Evolutionary conservation across 2,113 vertebrate species (phyloP).

Genomic region (Emydocephalus ijimae): DNA sequence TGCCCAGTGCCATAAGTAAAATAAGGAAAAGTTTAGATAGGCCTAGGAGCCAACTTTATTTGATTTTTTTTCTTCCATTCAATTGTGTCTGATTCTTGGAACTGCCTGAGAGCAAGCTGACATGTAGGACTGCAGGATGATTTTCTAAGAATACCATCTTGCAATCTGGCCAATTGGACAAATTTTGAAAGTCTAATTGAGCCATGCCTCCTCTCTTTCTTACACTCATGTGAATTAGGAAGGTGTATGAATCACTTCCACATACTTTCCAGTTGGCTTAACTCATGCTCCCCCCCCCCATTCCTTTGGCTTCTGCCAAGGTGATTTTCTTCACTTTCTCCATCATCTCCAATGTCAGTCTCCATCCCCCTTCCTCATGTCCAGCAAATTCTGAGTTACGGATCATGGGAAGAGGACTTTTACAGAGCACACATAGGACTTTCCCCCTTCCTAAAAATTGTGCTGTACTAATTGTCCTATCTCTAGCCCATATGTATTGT

Average conservation of each 20-base stretch:
- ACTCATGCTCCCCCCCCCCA: neutral
- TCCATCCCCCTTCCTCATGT: neutral
- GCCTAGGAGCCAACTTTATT: neutral
- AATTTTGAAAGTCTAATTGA: neutral
- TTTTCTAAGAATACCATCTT: neutral
- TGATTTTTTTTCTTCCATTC: neutral
- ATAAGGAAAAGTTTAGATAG: neutral
- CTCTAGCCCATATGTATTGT: neutral
- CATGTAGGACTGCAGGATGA: neutral
- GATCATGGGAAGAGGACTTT: neutral
- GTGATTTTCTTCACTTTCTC: neutral
- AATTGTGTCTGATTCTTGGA: neutral
- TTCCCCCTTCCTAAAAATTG: neutral
- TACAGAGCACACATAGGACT: neutral
- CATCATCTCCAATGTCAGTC: neutral
- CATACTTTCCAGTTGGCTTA: neutral
- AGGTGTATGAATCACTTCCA: neutral
- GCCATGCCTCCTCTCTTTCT: neutral
- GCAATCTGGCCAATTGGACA: neutral
- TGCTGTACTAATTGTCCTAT: neutral
- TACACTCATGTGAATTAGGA: neutral
- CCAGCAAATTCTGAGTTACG: neutral
- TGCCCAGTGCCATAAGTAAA: neutral
- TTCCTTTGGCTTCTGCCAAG: neutral
- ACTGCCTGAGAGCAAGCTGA: neutral